Percentiles rank a stretch among this genome's conserved stretches.
Conservation (phyloP, 2,797 vertebrate genomes). For the Saxicola maurus region DNA sequence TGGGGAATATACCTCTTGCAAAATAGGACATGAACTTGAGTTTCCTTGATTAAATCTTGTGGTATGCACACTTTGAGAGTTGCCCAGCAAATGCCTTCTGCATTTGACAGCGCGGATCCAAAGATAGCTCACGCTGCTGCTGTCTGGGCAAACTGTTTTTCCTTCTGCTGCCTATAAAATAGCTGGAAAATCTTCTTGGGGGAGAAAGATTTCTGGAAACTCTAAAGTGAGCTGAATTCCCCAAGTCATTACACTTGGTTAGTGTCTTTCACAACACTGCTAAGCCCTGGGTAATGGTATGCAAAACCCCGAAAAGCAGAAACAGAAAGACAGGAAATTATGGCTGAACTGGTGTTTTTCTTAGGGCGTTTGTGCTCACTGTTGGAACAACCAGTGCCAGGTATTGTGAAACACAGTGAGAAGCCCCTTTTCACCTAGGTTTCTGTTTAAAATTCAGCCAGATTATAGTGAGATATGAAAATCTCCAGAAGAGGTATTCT, state of each 20-base stretch:
- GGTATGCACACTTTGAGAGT: background rate
- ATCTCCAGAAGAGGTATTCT: slow-evolving; percentile 14
- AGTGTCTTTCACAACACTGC: slow-evolving; percentile 61
- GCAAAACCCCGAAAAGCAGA: slow-evolving; percentile 55
- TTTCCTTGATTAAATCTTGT: slow-evolving; percentile 5
- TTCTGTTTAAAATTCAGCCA: slow-evolving; percentile 45
- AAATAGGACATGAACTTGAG: slow-evolving; percentile 20
- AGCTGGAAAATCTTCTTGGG: slow-evolving; percentile 36
- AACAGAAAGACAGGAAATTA: slow-evolving; percentile 68
- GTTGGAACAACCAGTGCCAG: slow-evolving; percentile 52
- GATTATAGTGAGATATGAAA: slow-evolving; percentile 34
- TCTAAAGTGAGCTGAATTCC: slow-evolving; percentile 39
- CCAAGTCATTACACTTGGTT: slow-evolving; percentile 52
- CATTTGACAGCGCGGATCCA: background rate
- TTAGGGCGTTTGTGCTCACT: slow-evolving; percentile 57
- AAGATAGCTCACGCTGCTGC: background rate
- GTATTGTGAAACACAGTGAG: slow-evolving; percentile 60
- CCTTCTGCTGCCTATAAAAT: slow-evolving; percentile 39
- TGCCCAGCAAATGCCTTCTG: slow-evolving; percentile 22
- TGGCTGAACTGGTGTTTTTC: slow-evolving; percentile 66
- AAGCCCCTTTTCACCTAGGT: slow-evolving; percentile 32
- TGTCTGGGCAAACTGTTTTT: slow-evolving; percentile 27
- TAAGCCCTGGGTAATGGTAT: slow-evolving; percentile 59
- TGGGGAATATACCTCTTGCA: slow-evolving; percentile 12
- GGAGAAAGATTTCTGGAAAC: slow-evolving; percentile 41